Evolutionary conservation across 2,888 invertebrate species (phyloP), one percentile per base, ranked within the genome.

Genomic region (Noctua janthina): DNA sequence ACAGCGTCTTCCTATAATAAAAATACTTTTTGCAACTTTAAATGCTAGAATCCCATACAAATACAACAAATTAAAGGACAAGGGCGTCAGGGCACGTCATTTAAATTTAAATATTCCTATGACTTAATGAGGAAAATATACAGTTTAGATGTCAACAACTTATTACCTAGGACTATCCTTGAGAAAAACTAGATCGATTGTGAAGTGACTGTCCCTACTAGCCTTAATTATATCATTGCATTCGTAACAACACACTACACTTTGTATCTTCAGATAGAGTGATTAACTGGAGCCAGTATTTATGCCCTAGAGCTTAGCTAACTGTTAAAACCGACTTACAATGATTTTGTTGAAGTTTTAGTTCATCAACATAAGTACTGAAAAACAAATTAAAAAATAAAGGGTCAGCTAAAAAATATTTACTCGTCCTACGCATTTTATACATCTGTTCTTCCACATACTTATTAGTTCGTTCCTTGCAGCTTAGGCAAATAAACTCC

Each of bases 111-210:
- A 85, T 86, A 82, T 79, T 74, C 49, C 29, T 78, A 77, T 35
- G 39, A 72, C 54, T 71, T 83, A 75, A 80, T 80, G 71, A 78
- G 75, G 71, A 82, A 84, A 90, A 86, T 87, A 83, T 84, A 83
- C 76, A 77, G 74, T 82, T 83, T 87, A 82, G 87, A 89, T 88
- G 84, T 87, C 84, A 84, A 87, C 89, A 87, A 79, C 78, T 80
- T 87, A 79, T 82, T 82, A 85, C 70, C 56, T 76, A 87, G 75
- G 82, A 81, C 59, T 87, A 91, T 91, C 92, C 93, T 93, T 93
- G 93, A 92, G 91, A 90, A 90, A 90, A 93, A 91, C 92, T 92
- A 91, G 92, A 92, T 89, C 91, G 83, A 87, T 86, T 86, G 87
- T 77, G 78, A 84, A 89, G 88, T 88, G 90, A 90, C 90, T 90